Percentiles rank a stretch among this genome's conserved stretches.
phyloP scores from a whole-genome alignment of 2,888 invertebrate species.

The Sepiola atlantica region DNA sequence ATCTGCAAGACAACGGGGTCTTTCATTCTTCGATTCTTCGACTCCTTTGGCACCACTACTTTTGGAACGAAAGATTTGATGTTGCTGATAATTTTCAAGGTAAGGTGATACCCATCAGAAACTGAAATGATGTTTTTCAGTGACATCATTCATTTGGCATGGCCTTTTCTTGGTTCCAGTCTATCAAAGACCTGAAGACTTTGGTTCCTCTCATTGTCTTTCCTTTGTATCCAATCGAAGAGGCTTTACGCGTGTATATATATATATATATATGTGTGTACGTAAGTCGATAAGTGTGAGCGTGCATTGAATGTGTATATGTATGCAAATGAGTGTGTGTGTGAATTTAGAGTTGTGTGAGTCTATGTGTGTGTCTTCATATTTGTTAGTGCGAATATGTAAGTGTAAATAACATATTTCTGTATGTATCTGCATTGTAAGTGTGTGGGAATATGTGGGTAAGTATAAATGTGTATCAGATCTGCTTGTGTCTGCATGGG shows the following conservation, averaged over 20 bases:
- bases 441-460: no score
- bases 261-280: no score
- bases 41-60: not conserved
- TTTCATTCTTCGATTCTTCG: not conserved
- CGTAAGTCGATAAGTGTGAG: no score
- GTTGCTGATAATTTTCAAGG: constrained; percentile 22
- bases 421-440: no score
- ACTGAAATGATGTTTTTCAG: constrained; percentile 13
- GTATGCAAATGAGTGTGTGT: no score
- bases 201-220: not conserved
- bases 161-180: not conserved
- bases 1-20: not conserved
- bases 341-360: no score
- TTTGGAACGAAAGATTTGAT: not conserved
- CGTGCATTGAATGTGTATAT: no score
- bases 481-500: no score
- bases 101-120: not conserved
- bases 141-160: not conserved
- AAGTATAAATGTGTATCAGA: no score
- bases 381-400: no score
- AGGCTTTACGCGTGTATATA: not conserved
- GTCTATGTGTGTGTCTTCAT: no score
- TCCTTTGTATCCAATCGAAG: not conserved
- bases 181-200: constrained; percentile 6
- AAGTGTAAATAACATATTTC: no score